A percentile compares a stretch with the other conserved stretches of the same genome.
These are phyloP conservation scores for Syngnathus rostellatus DNA, from an alignment of 2,797 vertebrate genomes.

Conservation along the genomic window DNA sequence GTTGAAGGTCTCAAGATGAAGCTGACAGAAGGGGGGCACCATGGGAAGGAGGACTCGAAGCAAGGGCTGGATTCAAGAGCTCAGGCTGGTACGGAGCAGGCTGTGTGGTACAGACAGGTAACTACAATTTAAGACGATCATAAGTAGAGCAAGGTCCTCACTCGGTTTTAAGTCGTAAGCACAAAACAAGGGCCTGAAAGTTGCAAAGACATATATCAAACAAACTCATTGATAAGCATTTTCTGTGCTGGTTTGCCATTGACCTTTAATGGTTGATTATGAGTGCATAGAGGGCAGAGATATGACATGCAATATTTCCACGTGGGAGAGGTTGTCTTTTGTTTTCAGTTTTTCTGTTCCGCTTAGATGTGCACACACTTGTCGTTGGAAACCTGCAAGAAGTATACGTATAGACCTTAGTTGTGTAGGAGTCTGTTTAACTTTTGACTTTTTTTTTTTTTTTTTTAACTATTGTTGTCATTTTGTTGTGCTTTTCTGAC, in stretches of 20 bases:
- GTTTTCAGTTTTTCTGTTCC: not conserved
- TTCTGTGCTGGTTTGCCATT: not conserved
- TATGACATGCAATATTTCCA: not conserved
- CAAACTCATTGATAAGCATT: not conserved
- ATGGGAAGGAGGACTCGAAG: conserved; percentile 88
- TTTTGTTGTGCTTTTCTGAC: conserved; percentile 32
- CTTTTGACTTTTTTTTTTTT: not conserved
- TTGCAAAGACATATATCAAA: not conserved
- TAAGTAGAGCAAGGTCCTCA: conserved; percentile 2
- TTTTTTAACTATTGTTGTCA: not conserved
- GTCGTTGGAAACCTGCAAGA: not conserved
- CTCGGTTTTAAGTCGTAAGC: no score
- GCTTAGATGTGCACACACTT: not conserved
- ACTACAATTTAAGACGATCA: conserved; percentile 18
- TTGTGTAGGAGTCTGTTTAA: conserved; percentile 6
- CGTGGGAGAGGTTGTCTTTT: not conserved
- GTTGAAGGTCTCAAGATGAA: conserved; percentile 90
- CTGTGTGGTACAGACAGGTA: conserved; percentile 96
- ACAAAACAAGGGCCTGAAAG: no score
- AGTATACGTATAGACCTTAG: no score
- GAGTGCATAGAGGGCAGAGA: not conserved
- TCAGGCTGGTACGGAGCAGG: conserved; percentile 81
- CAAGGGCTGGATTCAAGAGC: conserved; percentile 75
- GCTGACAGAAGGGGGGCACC: conserved; percentile 79
- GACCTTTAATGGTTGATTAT: not conserved